phyloP scores from a whole-genome alignment of 2,113 vertebrate genomes.

The Sminthopsis crassicaudata region DNA sequence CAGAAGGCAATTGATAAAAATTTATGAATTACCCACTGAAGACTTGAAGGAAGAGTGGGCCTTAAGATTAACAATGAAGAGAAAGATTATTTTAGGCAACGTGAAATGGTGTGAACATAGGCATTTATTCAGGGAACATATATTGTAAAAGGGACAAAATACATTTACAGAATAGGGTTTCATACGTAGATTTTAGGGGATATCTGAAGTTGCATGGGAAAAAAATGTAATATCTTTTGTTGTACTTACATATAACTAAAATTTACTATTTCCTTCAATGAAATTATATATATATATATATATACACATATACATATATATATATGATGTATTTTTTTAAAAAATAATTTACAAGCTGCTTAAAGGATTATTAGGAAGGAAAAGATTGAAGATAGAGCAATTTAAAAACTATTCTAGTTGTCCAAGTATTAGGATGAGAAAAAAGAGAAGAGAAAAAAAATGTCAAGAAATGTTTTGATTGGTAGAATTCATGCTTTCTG shows the following conservation, averaged over 20 bases:
- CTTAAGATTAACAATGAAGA: background rate
- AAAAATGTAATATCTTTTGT: background rate
- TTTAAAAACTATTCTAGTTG: background rate
- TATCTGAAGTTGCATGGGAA: background rate
- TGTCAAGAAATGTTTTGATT: background rate
- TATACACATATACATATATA: too few species aligned
- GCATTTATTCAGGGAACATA: background rate
- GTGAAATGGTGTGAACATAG: background rate
- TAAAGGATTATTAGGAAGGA: too few species aligned
- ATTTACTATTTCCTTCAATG: background rate
- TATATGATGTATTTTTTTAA: background rate
- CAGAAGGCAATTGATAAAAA: background rate
- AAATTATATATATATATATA: background rate
- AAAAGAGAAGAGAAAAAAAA: background rate
- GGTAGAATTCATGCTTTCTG: background rate
- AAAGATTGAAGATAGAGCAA: background rate
- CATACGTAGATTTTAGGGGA: background rate
- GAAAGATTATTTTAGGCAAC: background rate
- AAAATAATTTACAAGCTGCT: background rate
- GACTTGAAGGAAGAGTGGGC: background rate
- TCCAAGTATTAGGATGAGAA: background rate
- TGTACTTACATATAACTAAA: background rate
- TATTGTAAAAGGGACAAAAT: background rate
- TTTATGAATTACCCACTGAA: background rate
- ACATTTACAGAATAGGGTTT: background rate